phyloP scores from a whole-genome alignment of 1,140 invertebrate species.

The Apis mellifera region DNA sequence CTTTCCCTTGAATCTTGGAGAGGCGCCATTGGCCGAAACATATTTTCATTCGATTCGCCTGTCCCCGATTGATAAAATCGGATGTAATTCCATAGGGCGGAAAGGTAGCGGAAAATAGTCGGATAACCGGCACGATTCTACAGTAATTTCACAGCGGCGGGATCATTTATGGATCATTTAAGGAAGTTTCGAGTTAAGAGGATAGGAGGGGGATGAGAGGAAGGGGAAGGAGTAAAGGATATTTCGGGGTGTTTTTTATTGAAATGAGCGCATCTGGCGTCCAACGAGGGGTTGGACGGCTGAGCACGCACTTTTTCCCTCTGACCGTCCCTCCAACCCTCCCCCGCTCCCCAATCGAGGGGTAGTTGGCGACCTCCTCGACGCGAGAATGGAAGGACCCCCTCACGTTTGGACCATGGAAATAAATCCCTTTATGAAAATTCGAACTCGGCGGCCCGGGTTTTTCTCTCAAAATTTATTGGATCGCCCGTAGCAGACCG shows the following conservation, averaged over 20 bases:
- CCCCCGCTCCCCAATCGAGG: not conserved
- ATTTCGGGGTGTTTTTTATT: conserved; percentile 65
- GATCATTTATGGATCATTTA: conserved; percentile 57
- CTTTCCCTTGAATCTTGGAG: not conserved
- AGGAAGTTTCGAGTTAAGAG: conserved; percentile 46
- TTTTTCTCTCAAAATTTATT: conserved; percentile 69
- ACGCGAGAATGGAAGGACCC: conserved; percentile 63
- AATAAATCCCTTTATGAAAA: conserved; percentile 78
- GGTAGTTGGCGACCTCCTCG: conserved; percentile 29
- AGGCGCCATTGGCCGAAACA: not conserved
- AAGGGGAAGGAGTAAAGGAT: conserved; percentile 17
- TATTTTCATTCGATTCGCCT: conserved; percentile 32
- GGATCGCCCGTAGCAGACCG: conserved; percentile 33
- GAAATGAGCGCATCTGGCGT: conserved; percentile 68
- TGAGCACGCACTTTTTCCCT: conserved; percentile 69
- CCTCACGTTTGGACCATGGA: conserved; percentile 5
- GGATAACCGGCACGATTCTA: conserved; percentile 28
- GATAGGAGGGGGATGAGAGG: conserved; percentile 21
- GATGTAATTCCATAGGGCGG: conserved; percentile 6
- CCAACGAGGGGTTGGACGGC: conserved; percentile 48
- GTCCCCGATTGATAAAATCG: conserved; percentile 6
- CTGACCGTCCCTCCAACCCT: not conserved
- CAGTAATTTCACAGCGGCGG: conserved; percentile 46
- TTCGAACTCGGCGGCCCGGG: conserved; percentile 55
- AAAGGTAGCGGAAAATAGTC: conserved; percentile 26